phyloP scores from a whole-genome alignment of 2,888 invertebrate genomes.

The Pegoplata infirma region DNA sequence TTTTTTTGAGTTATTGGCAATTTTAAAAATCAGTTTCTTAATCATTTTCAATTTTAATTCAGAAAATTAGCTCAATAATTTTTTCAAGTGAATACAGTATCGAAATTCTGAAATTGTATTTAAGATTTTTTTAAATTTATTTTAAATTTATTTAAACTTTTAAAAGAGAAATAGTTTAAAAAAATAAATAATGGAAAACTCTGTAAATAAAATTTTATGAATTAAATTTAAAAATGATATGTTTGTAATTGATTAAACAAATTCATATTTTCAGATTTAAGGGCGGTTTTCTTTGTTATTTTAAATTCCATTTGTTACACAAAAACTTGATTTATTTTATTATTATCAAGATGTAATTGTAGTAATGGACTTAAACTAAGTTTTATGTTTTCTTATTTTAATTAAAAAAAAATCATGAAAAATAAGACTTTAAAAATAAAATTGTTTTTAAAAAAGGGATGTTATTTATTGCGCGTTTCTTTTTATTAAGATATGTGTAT shows the following conservation, averaged over 20 bases:
- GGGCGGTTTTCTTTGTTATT: neutral
- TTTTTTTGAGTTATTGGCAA: too few relatives aligned
- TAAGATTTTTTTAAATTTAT: too few relatives aligned
- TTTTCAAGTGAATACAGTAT: too few relatives aligned
- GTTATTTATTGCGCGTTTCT: conserved; percentile 51
- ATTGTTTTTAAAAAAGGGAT: conserved; percentile 5
- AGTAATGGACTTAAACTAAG: conserved; percentile 21
- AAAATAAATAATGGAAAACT: too few relatives aligned
- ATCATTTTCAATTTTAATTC: too few relatives aligned
- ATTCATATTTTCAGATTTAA: neutral
- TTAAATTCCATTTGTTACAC: neutral
- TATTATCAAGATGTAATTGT: conserved; percentile 7
- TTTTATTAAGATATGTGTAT: conserved; percentile 47
- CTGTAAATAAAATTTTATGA: neutral
- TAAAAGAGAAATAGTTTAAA: too few relatives aligned
- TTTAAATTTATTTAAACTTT: too few relatives aligned
- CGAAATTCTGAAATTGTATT: too few relatives aligned
- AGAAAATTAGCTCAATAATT: too few relatives aligned
- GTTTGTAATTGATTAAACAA: neutral
- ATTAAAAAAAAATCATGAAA: too few relatives aligned
- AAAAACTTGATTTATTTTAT: conserved; percentile 43
- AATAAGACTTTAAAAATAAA: conserved; percentile 32
- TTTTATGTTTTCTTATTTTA: neutral
- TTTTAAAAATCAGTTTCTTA: too few relatives aligned
- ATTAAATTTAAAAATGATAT: neutral